Percentiles rank a stretch among this genome's conserved stretches.
Evolutionary conservation across 2,113 vertebrate species (phyloP).

Genomic region (Grantiella picta): DNA sequence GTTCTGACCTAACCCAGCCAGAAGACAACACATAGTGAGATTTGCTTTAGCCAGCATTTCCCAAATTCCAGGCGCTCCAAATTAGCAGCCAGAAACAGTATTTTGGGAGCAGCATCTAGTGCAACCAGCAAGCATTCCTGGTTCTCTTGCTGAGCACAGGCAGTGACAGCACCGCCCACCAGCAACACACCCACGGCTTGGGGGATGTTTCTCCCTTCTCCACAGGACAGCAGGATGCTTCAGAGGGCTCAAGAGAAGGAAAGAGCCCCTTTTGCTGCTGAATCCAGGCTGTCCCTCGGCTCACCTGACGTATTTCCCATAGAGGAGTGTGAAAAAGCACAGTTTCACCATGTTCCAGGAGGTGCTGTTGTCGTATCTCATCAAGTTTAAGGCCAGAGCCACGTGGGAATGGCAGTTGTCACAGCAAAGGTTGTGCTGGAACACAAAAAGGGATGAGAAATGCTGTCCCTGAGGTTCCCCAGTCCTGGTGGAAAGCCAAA

Average conservation of each 20-base stretch:
- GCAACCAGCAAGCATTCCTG: neutral
- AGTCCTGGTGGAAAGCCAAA: neutral
- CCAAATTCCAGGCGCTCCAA: constrained; percentile 12
- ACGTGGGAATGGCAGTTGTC: constrained; percentile 99
- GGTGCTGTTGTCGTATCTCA: constrained; percentile 91
- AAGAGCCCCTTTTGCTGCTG: neutral
- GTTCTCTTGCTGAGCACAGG: neutral
- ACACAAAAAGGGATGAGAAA: neutral
- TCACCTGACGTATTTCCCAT: constrained; percentile 93
- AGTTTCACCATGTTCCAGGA: constrained; percentile 98
- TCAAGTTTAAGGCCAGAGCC: constrained; percentile 93
- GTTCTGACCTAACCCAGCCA: constrained; percentile 20
- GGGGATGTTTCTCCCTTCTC: neutral
- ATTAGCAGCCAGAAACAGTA: neutral
- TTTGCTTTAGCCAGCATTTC: neutral
- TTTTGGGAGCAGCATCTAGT: neutral
- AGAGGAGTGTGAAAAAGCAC: constrained; percentile 83
- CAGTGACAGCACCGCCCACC: neutral
- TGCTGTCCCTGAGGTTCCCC: neutral
- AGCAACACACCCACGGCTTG: neutral
- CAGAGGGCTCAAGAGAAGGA: neutral
- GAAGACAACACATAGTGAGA: neutral
- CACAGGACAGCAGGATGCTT: neutral
- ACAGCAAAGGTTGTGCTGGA: constrained; percentile 94
- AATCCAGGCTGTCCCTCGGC: neutral